Base-by-base conservation (phyloP, 2,888 invertebrate species). In the Eupithecia vulgata region DNA sequence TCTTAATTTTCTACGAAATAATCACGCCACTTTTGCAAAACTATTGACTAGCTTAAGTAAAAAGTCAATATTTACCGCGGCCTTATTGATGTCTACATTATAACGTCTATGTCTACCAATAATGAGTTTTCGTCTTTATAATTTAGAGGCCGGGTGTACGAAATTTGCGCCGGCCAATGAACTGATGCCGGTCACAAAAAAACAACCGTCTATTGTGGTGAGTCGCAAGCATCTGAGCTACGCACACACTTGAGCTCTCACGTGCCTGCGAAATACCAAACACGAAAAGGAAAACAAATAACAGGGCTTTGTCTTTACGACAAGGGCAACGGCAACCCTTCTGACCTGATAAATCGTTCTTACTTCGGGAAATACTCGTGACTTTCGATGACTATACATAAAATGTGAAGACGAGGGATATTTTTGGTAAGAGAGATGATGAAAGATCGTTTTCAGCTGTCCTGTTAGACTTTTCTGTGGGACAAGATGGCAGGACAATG, bases 201-300 rank as follows among this genome's bases (percentile, higher is more conserved):
- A 91, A 90, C 90, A 85, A 88, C 87, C 87, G 85, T 87, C 90
- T 89, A 91, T 89, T 90, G 88, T 88, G 85, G 85, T 86, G 87
- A 87, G 85, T 87, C 85, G 87, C 86, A 85, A 86, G 84, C 77
- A 75, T 80, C 80, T 80, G 75, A 74, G 73, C 62, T 76, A 78
- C 84, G 81, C 80, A 81, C 78, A 80, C 78, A 77, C 77, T 78
- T 79, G 74, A 79, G 79, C 77, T 81, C 79, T 82, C 80, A 80
- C 80, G 78, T 76, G 78, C 74, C 70, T 75, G 62, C 15, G 42
- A 75, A 70, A 71, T 59, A 67, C 67, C 61, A 45, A 71, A 66
- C 66, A 69, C 57, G 62, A 70, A 68, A 64, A 48, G 42, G 69
- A 65, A 67, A 66, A 71, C 64, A 68, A 61, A 69, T 62, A 34